Evolutionary conservation across 2,113 vertebrate species (phyloP).

Genomic region (Caracal caracal): DNA sequence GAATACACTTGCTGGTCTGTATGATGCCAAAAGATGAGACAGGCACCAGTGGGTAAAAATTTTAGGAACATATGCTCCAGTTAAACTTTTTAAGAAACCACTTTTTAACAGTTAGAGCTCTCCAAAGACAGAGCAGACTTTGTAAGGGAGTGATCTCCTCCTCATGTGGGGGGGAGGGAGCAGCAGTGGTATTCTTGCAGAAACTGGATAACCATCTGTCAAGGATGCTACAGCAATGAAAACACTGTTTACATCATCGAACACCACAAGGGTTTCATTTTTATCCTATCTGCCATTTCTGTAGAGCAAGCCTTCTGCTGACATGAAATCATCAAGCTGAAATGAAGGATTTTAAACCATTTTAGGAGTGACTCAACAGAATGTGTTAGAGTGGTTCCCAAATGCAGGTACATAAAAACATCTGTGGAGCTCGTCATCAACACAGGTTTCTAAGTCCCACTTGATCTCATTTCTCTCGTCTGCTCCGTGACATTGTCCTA

Average conservation of each 20-base stretch:
- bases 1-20: not conserved
- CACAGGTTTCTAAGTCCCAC: not conserved
- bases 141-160: not conserved
- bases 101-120: conserved; percentile 42
- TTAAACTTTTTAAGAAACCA: conserved; percentile 41
- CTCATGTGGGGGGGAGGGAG: not conserved
- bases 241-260: conserved; percentile 55
- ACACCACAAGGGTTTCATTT: conserved; percentile 64
- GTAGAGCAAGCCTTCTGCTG: conserved; percentile 60
- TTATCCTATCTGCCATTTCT: conserved; percentile 63
- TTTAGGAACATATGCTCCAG: conserved; percentile 59
- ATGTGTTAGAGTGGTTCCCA: not conserved
- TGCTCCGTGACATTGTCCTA: not conserved
- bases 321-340: conserved; percentile 35
- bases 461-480: not conserved
- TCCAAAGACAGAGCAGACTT: conserved; percentile 40
- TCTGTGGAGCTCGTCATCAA: not conserved
- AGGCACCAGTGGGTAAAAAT: not conserved
- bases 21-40: not conserved
- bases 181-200: conserved; percentile 13
- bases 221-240: conserved; percentile 45
- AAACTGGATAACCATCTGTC: conserved; percentile 74
- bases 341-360: conserved; percentile 46
- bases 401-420: conserved; percentile 37
- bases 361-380: conserved; percentile 45